These are phyloP conservation scores for Nothura maculosa DNA, from an alignment of 2,797 vertebrate species.

Conservation along the genomic window DNA sequence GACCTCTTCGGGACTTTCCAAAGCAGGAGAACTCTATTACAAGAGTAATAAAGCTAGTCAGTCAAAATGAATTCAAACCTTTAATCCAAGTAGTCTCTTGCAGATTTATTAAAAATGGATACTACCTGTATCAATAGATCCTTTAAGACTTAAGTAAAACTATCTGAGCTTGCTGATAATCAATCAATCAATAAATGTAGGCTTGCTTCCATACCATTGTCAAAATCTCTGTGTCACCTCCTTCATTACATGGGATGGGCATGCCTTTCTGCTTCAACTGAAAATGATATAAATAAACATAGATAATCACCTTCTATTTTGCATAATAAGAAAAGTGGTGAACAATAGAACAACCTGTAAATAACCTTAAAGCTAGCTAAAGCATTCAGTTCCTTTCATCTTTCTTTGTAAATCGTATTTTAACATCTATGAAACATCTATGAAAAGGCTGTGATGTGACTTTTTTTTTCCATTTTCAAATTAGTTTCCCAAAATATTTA, in stretches of 20 bases:
- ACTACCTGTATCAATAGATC: background rate
- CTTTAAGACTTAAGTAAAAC: background rate
- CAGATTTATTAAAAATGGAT: background rate
- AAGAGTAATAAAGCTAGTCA: background rate
- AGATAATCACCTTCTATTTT: background rate
- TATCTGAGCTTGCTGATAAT: background rate
- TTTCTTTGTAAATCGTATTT: background rate
- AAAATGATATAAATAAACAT: background rate
- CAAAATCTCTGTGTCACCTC: background rate
- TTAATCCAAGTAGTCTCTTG: background rate
- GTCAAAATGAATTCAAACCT: background rate
- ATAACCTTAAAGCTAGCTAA: background rate
- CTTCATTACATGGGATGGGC: background rate
- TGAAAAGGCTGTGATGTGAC: background rate
- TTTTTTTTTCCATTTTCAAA: background rate
- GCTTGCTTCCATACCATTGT: background rate
- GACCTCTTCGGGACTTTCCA: background rate
- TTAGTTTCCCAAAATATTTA: background rate
- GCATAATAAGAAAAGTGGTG: background rate
- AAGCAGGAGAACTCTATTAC: background rate
- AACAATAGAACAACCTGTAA: background rate
- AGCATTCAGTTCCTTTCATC: background rate
- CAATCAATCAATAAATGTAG: background rate
- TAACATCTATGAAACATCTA: background rate
- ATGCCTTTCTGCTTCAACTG: background rate